phyloP scores from a whole-genome alignment of 2,797 vertebrate genomes.

The Microctenopoma stevenorrisi region DNA sequence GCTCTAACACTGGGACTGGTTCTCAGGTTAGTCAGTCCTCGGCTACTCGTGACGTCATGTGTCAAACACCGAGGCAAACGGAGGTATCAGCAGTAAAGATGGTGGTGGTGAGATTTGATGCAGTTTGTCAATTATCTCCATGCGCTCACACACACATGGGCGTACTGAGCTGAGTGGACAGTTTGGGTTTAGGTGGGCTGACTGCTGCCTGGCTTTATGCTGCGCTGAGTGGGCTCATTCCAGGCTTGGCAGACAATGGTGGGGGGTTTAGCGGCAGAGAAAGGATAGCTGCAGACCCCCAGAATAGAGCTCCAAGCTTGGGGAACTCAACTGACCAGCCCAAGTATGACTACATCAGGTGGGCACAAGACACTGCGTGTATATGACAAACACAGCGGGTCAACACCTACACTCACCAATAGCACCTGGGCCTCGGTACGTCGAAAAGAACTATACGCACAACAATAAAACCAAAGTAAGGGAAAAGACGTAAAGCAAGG shows the following conservation, averaged over 20 bases:
- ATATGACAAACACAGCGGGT: neutral
- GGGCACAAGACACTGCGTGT: conserved; percentile 17
- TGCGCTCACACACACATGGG: conserved; percentile 23
- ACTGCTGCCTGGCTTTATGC: conserved; percentile 80
- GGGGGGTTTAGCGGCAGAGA: conserved; percentile 81
- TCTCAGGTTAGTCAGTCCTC: conserved; percentile 52
- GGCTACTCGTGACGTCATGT: conserved; percentile 48
- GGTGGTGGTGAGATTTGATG: conserved; percentile 36
- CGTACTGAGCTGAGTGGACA: conserved; percentile 81
- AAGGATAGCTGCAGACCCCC: conserved; percentile 68
- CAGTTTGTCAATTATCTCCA: conserved; percentile 48
- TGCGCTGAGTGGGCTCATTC: conserved; percentile 87
- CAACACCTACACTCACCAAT: neutral
- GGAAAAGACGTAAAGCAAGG: neutral
- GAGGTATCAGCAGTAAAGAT: conserved; percentile 7
- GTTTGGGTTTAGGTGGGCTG: conserved; percentile 78
- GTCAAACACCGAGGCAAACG: conserved; percentile 18
- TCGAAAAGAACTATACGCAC: neutral
- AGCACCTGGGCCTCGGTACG: neutral
- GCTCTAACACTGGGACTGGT: conserved; percentile 6
- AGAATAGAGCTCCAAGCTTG: conserved; percentile 61
- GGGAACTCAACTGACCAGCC: conserved; percentile 41
- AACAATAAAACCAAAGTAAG: neutral
- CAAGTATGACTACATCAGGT: conserved; percentile 26
- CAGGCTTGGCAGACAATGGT: conserved; percentile 80